These are phyloP conservation scores for Epizoanthus ramosus DNA, from an alignment of 92 coral and sea anemone genomes.

Conservation along the genomic window DNA sequence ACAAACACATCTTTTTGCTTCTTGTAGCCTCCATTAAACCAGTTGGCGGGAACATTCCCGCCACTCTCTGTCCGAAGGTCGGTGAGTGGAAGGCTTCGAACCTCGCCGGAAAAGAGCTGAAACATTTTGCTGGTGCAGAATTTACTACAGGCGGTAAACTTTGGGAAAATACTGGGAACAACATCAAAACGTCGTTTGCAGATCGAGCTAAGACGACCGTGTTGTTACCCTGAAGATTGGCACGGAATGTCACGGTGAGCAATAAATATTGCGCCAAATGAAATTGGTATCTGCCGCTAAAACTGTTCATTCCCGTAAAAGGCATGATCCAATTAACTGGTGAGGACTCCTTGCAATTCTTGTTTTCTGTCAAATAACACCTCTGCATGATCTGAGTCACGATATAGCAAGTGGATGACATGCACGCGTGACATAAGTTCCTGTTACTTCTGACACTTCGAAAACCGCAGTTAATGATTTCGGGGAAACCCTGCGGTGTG, in stretches of 20 bases:
- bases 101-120: background rate
- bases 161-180: too few species aligned
- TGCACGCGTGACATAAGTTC: too few species aligned
- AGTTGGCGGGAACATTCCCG: background rate
- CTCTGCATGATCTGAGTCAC: too few species aligned
- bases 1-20: background rate
- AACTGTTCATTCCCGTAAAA: background rate
- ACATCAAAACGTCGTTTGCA: too few species aligned
- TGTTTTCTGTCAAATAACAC: slow-evolving; percentile 1
- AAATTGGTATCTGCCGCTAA: slow-evolving; percentile 10
- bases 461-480: too few species aligned
- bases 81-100: background rate
- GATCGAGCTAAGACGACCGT: too few species aligned
- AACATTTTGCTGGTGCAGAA: background rate
- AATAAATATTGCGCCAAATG: background rate
- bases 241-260: background rate
- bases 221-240: too few species aligned
- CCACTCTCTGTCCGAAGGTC: background rate
- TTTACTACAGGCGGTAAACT: background rate
- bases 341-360: background rate
- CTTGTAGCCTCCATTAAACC: slow-evolving; percentile 1
- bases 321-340: background rate
- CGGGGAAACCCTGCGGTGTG: too few species aligned
- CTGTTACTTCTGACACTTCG: too few species aligned
- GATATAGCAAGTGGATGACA: background rate